phyloP scores from a whole-genome alignment of 2,797 vertebrate species.

The Cyprinodon diabolis region DNA sequence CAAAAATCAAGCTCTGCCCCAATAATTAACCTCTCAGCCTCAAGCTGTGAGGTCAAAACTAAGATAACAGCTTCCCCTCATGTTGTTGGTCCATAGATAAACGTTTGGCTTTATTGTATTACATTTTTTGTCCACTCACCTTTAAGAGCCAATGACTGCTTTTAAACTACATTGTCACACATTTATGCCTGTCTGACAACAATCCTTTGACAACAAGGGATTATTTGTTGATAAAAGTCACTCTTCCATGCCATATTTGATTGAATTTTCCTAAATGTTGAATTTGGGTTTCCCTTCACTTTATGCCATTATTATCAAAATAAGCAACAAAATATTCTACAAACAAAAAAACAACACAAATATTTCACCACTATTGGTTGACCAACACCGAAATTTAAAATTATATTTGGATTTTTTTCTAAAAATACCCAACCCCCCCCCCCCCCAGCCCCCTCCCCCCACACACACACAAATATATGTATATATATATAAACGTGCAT shows the following conservation, averaged over 20 bases:
- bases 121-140: not conserved
- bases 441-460: too few relatives aligned
- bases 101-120: not conserved
- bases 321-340: not conserved
- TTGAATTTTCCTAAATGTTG: not conserved
- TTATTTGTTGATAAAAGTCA: not conserved
- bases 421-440: too few relatives aligned
- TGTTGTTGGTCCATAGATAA: constrained; percentile 3
- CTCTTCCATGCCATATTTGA: not conserved
- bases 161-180: constrained; percentile 16
- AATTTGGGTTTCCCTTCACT: not conserved
- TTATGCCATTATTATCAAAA: not conserved
- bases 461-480: too few relatives aligned
- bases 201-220: constrained; percentile 21
- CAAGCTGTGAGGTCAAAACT: constrained; percentile 15
- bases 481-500: too few relatives aligned
- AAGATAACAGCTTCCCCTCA: not conserved
- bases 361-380: too few relatives aligned
- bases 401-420: too few relatives aligned
- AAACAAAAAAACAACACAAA: not conserved
- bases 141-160: constrained; percentile 5
- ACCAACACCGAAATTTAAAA: too few relatives aligned
- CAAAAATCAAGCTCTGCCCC: constrained; percentile 21
- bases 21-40: constrained; percentile 42
- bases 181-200: constrained; percentile 25